These are phyloP conservation scores for Semotilus atromaculatus DNA, from an alignment of 2,797 vertebrate genomes.

Conservation along the genomic window DNA sequence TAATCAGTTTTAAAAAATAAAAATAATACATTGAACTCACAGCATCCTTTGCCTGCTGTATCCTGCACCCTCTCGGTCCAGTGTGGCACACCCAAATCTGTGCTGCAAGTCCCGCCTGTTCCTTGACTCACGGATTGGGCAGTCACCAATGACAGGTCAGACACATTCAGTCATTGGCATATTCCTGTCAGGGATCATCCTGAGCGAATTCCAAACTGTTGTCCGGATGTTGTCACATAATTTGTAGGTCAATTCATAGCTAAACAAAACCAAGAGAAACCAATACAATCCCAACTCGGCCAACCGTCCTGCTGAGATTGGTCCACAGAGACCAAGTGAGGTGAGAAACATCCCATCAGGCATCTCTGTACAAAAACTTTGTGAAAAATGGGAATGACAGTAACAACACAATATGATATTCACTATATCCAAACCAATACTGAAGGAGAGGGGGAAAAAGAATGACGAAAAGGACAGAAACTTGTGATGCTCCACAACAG, in stretches of 20 bases:
- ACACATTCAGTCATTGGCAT: conserved; percentile 83
- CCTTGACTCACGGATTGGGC: conserved; percentile 71
- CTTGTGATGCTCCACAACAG: conserved; percentile 37
- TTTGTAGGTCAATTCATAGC: conserved; percentile 62
- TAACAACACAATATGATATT: conserved; percentile 67
- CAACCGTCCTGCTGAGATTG: conserved; percentile 71
- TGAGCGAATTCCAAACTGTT: conserved; percentile 89
- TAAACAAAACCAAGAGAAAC: conserved; percentile 12
- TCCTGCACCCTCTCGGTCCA: conserved; percentile 44
- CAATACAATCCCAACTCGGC: conserved; percentile 40
- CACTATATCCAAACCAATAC: conserved; percentile 60
- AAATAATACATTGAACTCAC: conserved; percentile 64
- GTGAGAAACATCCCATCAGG: conserved; percentile 65
- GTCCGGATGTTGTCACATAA: conserved; percentile 68
- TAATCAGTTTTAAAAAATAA: conserved; percentile 63
- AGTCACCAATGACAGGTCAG: conserved; percentile 75
- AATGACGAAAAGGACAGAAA: conserved; percentile 24
- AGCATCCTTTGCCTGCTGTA: conserved; percentile 63
- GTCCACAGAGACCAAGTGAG: conserved; percentile 72
- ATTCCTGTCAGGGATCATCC: conserved; percentile 73
- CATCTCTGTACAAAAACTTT: conserved; percentile 71
- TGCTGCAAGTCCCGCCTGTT: conserved; percentile 63
- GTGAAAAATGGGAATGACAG: conserved; percentile 63
- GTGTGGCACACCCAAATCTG: conserved; percentile 43
- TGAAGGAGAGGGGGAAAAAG: conserved; percentile 41